Conservation (phyloP, 2,888 invertebrate genomes). For the Tiliacea aurago region DNA sequence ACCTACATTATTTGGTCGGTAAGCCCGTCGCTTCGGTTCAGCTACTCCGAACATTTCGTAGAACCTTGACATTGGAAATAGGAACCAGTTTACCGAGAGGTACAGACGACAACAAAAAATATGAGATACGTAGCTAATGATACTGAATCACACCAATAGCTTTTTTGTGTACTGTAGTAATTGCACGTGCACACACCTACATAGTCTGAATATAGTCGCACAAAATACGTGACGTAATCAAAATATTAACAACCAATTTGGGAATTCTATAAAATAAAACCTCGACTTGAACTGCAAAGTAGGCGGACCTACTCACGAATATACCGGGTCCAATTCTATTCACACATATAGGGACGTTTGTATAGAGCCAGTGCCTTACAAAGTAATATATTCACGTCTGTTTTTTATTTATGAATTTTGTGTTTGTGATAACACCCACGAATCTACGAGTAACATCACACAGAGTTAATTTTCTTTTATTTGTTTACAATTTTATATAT, state of each 20-base stretch:
- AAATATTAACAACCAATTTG: conserved; percentile 29
- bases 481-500: conserved; percentile 11
- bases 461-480: background rate
- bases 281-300: background rate
- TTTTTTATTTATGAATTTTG: background rate
- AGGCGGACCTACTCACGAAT: conserved; percentile 23
- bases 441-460: background rate
- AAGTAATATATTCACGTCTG: background rate
- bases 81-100: conserved; percentile 69
- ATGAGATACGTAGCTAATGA: conserved; percentile 66
- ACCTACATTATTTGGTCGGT: conserved; percentile 19
- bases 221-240: conserved; percentile 47
- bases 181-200: conserved; percentile 37
- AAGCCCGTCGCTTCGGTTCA: conserved; percentile 34
- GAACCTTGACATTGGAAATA: conserved; percentile 78
- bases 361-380: background rate
- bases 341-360: conserved; percentile 15
- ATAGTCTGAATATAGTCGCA: conserved; percentile 29
- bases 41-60: conserved; percentile 56
- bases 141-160: conserved; percentile 69
- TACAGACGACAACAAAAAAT: conserved; percentile 69
- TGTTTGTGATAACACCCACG: conserved; percentile 20
- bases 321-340: conserved; percentile 4
- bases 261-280: conserved; percentile 27
- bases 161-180: conserved; percentile 52